Base-by-base conservation (phyloP, 2,888 invertebrate species). In the Plusia festucae region DNA sequence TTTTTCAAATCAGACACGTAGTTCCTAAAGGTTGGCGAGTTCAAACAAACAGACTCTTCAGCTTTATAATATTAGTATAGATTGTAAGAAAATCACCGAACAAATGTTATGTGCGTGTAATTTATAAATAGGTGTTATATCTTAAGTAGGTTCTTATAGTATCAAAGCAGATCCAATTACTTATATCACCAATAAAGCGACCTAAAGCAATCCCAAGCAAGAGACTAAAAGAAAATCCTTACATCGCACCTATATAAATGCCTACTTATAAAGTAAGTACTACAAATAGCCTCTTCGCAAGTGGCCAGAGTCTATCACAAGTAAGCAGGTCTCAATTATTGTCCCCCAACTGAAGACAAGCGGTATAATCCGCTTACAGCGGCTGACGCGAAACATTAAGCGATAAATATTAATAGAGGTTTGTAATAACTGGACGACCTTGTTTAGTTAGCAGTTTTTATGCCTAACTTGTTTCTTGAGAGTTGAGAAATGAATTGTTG, bases 281-380 rank as follows among this genome's bases (percentile, higher is more conserved):
- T 65, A 73, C 70, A 65, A 79, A 68, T 69, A 70, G 61, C 66
- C 61, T 54, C 40, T 53, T 34, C 52, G 53, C 71, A 67, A 68
- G 73, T 70, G 64, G 82, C 70, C 75, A 57, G 59, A 71, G 69
- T 72, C 78, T 81, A 81, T 81, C 81, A 61, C 27, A 34, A 61
- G 56, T 78, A 72, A 76, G 73, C 81, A 81, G 81, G 67, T 73
- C 82, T 73, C 80, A 80, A 76, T 77, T 68, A 82, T 82, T 75
- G 83, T 78, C 81, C 76, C 81, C 85, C 81, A 68, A 20, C 46
- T 58, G 64, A 58, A 78, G 79, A 81, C 82, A 82, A 74, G 78
- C 79, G 66, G 73, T 70, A 66, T 85, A 86, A 86, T 85, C 87
- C 83, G 82, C 80, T 86, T 86, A 86, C 68, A 58, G 59, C 64